Percentiles rank a stretch among this genome's conserved stretches.
These are phyloP conservation scores for Liparis tanakae DNA, from an alignment of 2,797 vertebrate species.

Conservation along the genomic window DNA sequence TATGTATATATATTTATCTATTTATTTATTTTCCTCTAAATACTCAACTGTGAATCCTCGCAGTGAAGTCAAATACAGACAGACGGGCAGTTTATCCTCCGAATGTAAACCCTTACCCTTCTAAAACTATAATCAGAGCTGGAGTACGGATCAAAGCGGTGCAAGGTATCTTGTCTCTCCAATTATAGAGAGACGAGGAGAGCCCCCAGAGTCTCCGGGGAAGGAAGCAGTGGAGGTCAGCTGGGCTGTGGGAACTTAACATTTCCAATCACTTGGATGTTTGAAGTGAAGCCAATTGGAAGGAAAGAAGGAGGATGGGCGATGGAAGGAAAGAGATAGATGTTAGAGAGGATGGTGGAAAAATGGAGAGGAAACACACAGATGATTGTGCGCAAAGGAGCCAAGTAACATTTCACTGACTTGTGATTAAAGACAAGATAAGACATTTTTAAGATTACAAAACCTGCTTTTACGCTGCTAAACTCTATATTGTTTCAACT, in stretches of 20 bases:
- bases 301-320: constrained; percentile 24
- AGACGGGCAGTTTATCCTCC: constrained; percentile 38
- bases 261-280: constrained; percentile 74
- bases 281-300: constrained; percentile 68
- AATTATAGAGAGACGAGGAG: constrained; percentile 72
- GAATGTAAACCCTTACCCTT: constrained; percentile 39
- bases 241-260: constrained; percentile 75
- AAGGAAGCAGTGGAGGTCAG: constrained; percentile 66
- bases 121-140: constrained; percentile 51
- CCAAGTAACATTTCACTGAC: constrained; percentile 4
- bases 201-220: constrained; percentile 61
- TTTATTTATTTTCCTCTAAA: background rate
- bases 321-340: constrained; percentile 38
- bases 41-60: constrained; percentile 13
- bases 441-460: background rate
- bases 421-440: constrained; percentile 5
- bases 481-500: background rate
- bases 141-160: constrained; percentile 60
- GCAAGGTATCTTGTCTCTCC: constrained; percentile 75
- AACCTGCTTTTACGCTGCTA: background rate
- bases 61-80: constrained; percentile 1
- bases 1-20: too few species aligned
- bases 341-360: constrained; percentile 34
- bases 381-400: constrained; percentile 25
- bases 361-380: constrained; percentile 29